These are phyloP conservation scores for Ephydatia muelleri DNA, from an alignment of 37 sponge, comb jelly and placozoan species.

Conservation along the genomic window DNA sequence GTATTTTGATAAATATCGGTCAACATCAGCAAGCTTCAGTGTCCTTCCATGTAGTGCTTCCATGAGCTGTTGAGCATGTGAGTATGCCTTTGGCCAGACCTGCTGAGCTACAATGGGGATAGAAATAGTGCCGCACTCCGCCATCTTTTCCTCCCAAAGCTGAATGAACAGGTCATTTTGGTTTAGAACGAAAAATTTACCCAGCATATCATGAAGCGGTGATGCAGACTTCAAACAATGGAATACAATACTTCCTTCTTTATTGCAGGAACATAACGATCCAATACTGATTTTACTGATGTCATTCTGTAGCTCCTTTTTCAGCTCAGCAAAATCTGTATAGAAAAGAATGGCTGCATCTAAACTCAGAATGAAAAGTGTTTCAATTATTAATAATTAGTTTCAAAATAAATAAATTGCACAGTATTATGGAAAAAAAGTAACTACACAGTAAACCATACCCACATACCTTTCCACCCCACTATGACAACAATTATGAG, in stretches of 20 bases:
- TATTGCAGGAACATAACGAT: background rate
- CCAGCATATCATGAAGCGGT: background rate
- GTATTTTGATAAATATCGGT: background rate
- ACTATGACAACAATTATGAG: no score
- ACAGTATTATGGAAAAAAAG: no score
- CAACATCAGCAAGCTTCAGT: constrained; percentile 5
- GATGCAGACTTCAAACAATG: background rate
- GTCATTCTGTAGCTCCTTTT: background rate
- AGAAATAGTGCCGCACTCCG: background rate
- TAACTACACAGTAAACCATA: no score
- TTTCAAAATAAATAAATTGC: no score
- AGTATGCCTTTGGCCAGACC: background rate
- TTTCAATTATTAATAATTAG: no score
- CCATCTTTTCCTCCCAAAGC: background rate
- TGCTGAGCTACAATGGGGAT: background rate
- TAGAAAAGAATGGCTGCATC: no score
- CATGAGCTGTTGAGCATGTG: background rate
- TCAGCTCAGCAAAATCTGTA: background rate
- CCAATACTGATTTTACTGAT: background rate
- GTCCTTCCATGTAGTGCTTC: background rate
- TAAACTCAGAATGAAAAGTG: no score
- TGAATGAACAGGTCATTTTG: background rate
- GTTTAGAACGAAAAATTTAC: background rate
- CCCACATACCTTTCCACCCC: no score
- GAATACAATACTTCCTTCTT: background rate